Percentiles rank a stretch among this genome's conserved stretches.
Evolutionary conservation across 2,888 invertebrate genomes (phyloP).

Genomic region (Caenorhabditis afra): DNA sequence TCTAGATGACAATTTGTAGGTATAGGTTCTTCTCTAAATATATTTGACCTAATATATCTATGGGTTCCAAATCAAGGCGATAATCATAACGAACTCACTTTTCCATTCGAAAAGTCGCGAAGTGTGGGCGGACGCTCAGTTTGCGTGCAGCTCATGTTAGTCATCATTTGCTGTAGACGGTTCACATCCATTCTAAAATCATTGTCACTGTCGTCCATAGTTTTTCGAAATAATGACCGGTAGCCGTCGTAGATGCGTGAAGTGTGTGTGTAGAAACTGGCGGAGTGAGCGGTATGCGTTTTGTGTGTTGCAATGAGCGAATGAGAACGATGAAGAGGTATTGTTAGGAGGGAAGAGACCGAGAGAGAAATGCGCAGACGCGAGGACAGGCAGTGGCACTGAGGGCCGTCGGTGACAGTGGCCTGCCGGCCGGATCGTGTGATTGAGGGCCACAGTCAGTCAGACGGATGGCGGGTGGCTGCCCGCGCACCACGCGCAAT

Average conservation of each 20-base stretch:
- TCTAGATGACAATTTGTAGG: no score
- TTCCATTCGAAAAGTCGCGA: conserved; percentile 14
- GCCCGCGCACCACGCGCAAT: no score
- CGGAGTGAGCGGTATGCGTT: no score
- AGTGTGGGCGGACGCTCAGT: background rate
- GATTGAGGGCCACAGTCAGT: no score
- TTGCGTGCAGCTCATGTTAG: conserved; percentile 29
- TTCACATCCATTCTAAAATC: conserved; percentile 20
- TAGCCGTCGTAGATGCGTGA: no score
- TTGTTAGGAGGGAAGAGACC: background rate
- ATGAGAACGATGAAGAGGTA: background rate
- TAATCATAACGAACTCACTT: conserved; percentile 26
- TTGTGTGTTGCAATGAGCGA: background rate
- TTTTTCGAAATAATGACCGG: background rate
- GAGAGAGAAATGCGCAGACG: background rate
- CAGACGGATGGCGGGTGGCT: no score
- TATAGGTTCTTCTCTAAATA: no score
- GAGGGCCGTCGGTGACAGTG: no score
- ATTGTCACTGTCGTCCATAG: conserved; percentile 5
- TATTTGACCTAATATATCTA: no score
- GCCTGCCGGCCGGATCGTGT: no score
- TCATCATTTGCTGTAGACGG: conserved; percentile 50
- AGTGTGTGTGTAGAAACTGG: background rate
- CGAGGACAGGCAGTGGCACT: no score
- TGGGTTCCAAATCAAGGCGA: no score